Conservation (phyloP, 2,797 vertebrate genomes). For the Allobates femoralis region DNA sequence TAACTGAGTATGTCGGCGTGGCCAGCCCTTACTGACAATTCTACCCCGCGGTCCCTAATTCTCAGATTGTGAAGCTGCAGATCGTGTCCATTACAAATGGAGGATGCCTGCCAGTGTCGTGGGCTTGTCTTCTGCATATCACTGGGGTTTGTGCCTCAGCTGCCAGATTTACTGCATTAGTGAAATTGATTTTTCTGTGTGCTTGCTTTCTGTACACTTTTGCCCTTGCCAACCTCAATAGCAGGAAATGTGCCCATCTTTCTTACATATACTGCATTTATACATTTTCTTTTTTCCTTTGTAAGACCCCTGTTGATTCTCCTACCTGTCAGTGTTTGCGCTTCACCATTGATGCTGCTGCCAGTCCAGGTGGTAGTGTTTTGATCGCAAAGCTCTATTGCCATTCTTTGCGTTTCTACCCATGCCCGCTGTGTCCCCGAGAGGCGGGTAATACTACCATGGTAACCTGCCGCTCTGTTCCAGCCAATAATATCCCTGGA, state of each 20-base stretch:
- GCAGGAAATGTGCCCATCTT: not conserved
- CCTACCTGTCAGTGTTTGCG: not conserved
- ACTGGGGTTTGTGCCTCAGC: not conserved
- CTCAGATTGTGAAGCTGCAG: not conserved
- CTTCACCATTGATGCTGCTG: not conserved
- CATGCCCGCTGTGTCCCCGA: not conserved
- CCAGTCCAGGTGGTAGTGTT: not conserved
- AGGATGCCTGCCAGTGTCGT: not conserved
- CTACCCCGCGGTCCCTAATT: not conserved
- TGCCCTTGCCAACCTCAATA: not conserved
- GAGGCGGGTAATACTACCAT: conserved; percentile 44
- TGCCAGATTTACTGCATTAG: not conserved
- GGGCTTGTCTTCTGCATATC: not conserved
- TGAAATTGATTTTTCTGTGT: not conserved
- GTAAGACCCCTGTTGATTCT: not conserved
- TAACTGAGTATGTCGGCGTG: not conserved
- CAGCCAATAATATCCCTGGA: conserved; percentile 29
- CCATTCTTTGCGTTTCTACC: not conserved
- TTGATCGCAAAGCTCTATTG: conserved; percentile 7
- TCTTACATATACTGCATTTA: not conserved
- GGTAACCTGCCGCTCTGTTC: conserved; percentile 30
- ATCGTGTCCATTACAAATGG: not conserved
- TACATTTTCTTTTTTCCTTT: not conserved
- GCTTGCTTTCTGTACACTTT: not conserved
- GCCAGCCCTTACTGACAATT: not conserved